Conservation (phyloP, 2,797 vertebrate genomes). For the Diglossa cyanea region DNA sequence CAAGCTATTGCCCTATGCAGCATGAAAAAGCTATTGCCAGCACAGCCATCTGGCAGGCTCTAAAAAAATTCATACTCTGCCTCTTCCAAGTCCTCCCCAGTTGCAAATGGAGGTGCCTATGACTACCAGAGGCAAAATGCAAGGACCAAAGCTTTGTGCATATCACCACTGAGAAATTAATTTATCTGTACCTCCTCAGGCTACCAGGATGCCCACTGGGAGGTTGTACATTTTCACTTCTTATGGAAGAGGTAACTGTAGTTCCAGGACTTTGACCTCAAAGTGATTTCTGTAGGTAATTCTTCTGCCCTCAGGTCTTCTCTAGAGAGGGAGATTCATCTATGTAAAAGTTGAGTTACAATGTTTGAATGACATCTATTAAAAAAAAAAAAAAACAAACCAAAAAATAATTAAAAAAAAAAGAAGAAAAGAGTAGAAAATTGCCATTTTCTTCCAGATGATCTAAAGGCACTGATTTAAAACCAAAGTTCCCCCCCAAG, state of each 20-base stretch:
- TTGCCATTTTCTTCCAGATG: not conserved
- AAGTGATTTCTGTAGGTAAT: constrained; percentile 36
- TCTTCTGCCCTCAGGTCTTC: constrained; percentile 12
- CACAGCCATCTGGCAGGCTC: not conserved
- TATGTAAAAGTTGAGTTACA: not conserved
- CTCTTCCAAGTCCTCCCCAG: not conserved
- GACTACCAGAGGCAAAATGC: not conserved
- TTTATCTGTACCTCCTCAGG: constrained; percentile 22
- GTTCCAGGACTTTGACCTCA: constrained; percentile 41
- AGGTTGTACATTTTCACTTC: not conserved
- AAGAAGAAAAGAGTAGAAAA: not conserved
- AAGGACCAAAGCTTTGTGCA: not conserved
- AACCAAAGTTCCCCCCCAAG: not conserved
- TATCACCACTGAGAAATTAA: not conserved
- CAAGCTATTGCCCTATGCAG: not conserved
- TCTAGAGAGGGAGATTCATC: constrained; percentile 3
- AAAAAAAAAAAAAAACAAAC: not conserved
- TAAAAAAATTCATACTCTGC: not conserved
- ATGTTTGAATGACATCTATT: not conserved
- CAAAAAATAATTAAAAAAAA: no score
- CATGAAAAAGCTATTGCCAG: not conserved
- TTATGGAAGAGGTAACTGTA: not conserved
- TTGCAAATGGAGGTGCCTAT: rapidly evolving
- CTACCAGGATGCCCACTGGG: not conserved
- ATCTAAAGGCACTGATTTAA: not conserved